These are phyloP conservation scores for Junonia oenone DNA, from an alignment of 2,888 invertebrate species.

Conservation along the genomic window DNA sequence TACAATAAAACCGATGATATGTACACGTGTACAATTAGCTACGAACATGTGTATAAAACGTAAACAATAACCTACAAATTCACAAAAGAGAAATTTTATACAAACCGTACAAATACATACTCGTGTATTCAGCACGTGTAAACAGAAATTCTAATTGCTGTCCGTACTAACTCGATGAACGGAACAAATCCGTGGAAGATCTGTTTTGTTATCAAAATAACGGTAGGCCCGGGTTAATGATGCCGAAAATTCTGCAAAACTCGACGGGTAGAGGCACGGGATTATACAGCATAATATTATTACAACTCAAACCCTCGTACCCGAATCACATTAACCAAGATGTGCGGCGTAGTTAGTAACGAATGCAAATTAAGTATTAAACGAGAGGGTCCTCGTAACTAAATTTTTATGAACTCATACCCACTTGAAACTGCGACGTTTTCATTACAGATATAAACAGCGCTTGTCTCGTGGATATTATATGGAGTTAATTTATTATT, in stretches of 20 bases:
- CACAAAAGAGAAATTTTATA: neutral
- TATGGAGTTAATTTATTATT: no score
- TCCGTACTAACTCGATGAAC: neutral
- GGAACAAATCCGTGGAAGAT: conserved; percentile 41
- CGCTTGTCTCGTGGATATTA: neutral
- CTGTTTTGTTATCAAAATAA: conserved; percentile 7
- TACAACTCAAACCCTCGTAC: conserved; percentile 35
- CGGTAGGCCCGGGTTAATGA: conserved; percentile 47
- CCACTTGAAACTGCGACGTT: neutral
- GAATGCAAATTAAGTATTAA: conserved; percentile 31
- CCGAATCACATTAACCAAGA: conserved; percentile 30
- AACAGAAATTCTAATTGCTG: neutral
- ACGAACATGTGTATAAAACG: no score
- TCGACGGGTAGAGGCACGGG: no score
- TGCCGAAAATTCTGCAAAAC: conserved; percentile 54
- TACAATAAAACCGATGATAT: neutral
- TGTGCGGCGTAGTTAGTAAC: conserved; percentile 28
- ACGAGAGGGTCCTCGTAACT: conserved; percentile 28
- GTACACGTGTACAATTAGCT: no score
- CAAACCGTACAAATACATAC: no score
- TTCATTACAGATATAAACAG: neutral
- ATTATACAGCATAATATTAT: conserved; percentile 57
- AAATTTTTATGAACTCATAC: conserved; percentile 25
- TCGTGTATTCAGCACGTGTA: neutral
- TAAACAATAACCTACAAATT: neutral